Percentiles rank a stretch among this genome's conserved stretches.
phyloP scores from a whole-genome alignment of 1,140 invertebrate species.

The Conus ventricosus region DNA sequence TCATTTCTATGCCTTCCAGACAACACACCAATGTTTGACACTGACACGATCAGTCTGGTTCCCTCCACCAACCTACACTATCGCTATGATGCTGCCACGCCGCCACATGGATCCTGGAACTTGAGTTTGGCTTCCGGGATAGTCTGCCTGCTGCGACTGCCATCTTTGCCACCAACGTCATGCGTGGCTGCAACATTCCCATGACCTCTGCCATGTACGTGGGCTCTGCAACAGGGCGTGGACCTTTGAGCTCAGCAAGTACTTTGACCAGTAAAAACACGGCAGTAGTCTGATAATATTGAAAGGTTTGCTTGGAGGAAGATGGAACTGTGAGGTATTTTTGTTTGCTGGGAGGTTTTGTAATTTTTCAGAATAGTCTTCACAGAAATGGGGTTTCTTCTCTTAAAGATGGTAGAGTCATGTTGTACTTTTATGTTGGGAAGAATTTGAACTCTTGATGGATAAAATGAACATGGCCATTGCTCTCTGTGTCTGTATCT shows the following conservation, averaged over 20 bases:
- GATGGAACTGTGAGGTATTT: background rate
- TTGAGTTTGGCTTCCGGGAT: slow-evolving; percentile 68
- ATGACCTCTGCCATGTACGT: slow-evolving; percentile 56
- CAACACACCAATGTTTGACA: background rate
- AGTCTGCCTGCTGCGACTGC: slow-evolving; percentile 56
- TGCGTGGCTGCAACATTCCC: slow-evolving; percentile 39
- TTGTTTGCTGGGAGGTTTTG: background rate
- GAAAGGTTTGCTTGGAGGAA: background rate
- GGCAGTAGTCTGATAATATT: too few species aligned
- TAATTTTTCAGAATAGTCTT: background rate
- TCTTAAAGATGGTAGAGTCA: too few species aligned
- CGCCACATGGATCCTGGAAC: slow-evolving; percentile 63
- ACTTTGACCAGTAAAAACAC: slow-evolving; percentile 60
- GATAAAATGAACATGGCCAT: too few species aligned
- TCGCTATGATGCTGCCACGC: slow-evolving; percentile 50
- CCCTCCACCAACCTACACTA: slow-evolving; percentile 61
- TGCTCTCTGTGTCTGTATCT: too few species aligned
- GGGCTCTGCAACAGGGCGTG: slow-evolving; percentile 61
- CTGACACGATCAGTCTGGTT: slow-evolving; percentile 35
- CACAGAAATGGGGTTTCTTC: too few species aligned
- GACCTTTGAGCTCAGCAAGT: slow-evolving; percentile 59
- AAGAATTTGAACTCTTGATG: too few species aligned
- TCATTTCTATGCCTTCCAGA: background rate
- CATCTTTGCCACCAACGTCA: slow-evolving; percentile 48
- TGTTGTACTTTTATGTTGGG: too few species aligned